Percentiles rank a stretch among this genome's conserved stretches.
phyloP scores from a whole-genome alignment of 2,113 vertebrate species.

The Elanoides forficatus region DNA sequence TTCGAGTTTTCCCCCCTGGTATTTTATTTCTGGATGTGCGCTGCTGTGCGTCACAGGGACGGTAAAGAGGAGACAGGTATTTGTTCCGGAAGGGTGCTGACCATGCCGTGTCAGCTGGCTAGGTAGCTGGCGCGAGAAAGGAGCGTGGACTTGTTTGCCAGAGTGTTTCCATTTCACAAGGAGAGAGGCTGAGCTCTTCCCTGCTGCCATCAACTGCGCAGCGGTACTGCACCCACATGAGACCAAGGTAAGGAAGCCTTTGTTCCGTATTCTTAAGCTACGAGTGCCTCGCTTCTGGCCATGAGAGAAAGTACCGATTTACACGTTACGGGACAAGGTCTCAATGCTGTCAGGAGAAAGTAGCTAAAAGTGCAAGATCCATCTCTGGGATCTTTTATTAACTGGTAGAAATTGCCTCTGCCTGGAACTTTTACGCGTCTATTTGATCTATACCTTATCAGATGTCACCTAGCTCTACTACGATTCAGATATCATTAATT shows the following conservation, averaged over 20 bases:
- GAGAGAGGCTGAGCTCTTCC: not conserved
- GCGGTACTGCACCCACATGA: not conserved
- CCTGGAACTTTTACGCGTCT: not conserved
- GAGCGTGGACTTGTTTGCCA: not conserved
- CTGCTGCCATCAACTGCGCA: not conserved
- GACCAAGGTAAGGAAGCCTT: not conserved
- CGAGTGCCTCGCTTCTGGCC: not conserved
- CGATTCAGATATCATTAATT: not conserved
- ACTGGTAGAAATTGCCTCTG: not conserved
- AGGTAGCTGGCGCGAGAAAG: not conserved
- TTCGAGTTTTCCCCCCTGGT: fast-evolving
- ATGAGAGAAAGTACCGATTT: not conserved
- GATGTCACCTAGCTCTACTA: not conserved
- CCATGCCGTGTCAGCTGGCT: no score
- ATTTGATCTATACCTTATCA: not conserved
- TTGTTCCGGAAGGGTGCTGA: not conserved
- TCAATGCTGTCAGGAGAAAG: not conserved
- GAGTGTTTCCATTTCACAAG: not conserved
- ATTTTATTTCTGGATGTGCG: not conserved
- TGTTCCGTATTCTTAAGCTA: not conserved
- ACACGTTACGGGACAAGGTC: not conserved
- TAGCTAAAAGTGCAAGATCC: not conserved
- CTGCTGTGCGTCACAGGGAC: not conserved
- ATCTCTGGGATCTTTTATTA: not conserved
- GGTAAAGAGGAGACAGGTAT: not conserved